phyloP scores from a whole-genome alignment of 2,888 invertebrate genomes.

The Eristalinus aeneus region DNA sequence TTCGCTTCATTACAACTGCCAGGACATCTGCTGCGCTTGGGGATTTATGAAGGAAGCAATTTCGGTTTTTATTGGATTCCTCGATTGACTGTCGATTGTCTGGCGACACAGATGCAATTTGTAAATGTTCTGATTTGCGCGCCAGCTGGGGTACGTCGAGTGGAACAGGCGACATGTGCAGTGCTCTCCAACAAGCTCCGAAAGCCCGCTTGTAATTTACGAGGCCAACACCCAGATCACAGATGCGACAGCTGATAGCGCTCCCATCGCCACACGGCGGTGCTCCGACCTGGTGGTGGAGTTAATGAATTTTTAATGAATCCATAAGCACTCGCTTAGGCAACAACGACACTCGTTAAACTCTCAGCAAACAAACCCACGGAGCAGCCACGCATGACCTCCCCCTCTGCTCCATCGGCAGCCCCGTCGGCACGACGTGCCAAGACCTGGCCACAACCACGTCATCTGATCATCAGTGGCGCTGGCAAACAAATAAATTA shows the following conservation, averaged over 20 bases:
- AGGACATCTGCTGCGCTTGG: constrained; percentile 53
- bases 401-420: background rate
- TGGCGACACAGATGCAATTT: background rate
- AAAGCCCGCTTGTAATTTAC: background rate
- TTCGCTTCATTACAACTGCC: constrained; percentile 67
- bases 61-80: constrained; percentile 61
- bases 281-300: background rate
- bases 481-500: constrained; percentile 66
- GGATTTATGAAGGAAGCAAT: constrained; percentile 68
- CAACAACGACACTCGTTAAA: constrained; percentile 67
- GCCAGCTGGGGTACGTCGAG: background rate
- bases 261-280: constrained; percentile 21
- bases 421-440: background rate
- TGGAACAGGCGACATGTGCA: background rate
- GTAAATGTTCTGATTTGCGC: background rate
- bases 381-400: constrained; percentile 51
- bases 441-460: constrained; percentile 3
- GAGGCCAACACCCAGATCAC: constrained; percentile 27
- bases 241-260: constrained; percentile 51
- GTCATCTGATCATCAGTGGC: constrained; percentile 58
- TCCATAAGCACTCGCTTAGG: constrained; percentile 62
- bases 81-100: constrained; percentile 11
- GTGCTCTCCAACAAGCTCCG: background rate
- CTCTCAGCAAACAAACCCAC: constrained; percentile 42
- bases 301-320: constrained; percentile 69